Percentiles rank a stretch among this genome's conserved stretches.
Conservation (phyloP, 2,888 invertebrate genomes). For the Nasonovia ribisnigri region DNA sequence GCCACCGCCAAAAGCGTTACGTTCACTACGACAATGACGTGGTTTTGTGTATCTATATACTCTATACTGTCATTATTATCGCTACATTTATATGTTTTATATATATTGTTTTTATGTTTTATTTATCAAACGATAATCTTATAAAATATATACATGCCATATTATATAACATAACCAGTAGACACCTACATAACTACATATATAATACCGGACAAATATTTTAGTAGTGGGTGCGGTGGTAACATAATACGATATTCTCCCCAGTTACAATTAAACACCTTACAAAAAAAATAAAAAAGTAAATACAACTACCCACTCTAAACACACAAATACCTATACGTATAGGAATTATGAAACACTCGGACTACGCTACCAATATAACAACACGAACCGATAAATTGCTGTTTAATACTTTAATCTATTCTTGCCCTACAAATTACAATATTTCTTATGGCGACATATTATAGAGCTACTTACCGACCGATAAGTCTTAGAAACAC, state of each 20-base stretch:
- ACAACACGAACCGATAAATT: background rate
- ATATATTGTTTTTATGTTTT: background rate
- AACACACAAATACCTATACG: background rate
- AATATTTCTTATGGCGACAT: background rate
- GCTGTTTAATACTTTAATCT: background rate
- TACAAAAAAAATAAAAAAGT: background rate
- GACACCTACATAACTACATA: background rate
- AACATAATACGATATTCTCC: slow-evolving; percentile 1
- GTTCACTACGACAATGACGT: slow-evolving; percentile 44
- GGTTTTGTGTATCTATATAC: slow-evolving; percentile 24
- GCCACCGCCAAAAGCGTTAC: slow-evolving; percentile 55
- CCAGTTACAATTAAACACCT: background rate
- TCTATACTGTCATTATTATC: background rate
- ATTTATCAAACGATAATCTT: background rate
- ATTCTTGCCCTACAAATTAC: background rate
- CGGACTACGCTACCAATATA: background rate
- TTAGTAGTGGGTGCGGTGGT: background rate
- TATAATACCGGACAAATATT: background rate
- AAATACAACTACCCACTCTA: background rate
- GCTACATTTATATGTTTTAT: background rate
- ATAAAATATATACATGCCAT: background rate
- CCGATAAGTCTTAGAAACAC: background rate
- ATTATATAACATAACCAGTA: background rate
- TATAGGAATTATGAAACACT: background rate
- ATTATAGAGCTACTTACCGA: background rate